Percentiles rank a stretch among this genome's conserved stretches.
Conservation (phyloP, 2,797 vertebrate species). For the Luscinia megarhynchos region DNA sequence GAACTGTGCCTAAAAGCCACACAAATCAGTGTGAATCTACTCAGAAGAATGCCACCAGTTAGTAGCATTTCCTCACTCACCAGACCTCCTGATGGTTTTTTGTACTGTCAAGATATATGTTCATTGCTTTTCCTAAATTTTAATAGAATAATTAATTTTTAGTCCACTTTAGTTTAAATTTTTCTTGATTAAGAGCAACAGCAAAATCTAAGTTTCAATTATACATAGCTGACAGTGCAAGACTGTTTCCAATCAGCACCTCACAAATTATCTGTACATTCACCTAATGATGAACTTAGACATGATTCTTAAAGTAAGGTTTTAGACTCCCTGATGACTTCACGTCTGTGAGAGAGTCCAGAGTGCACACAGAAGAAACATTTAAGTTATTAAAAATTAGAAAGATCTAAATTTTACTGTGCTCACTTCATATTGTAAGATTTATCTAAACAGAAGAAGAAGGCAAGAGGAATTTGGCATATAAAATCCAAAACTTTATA, state of each 20-base stretch:
- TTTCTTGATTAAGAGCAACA: neutral
- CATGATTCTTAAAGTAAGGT: neutral
- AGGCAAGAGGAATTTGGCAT: neutral
- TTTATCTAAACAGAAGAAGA: neutral
- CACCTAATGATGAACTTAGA: neutral
- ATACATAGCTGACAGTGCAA: neutral
- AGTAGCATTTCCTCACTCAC: neutral
- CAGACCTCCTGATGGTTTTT: neutral
- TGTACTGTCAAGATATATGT: neutral
- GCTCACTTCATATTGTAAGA: neutral
- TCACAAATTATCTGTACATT: neutral
- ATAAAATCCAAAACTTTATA: neutral
- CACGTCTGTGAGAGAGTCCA: neutral
- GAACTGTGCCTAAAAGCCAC: neutral
- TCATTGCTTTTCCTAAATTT: neutral
- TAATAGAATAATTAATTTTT: neutral
- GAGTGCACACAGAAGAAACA: neutral
- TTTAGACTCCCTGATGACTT: neutral
- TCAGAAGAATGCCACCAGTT: neutral
- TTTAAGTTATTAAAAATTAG: neutral
- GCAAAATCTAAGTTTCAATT: neutral
- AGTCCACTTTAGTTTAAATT: neutral
- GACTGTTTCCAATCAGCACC: neutral
- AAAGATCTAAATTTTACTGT: neutral
- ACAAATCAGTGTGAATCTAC: neutral